Conservation (phyloP, 2,888 invertebrate genomes). For the Silvanus unidentatus region DNA sequence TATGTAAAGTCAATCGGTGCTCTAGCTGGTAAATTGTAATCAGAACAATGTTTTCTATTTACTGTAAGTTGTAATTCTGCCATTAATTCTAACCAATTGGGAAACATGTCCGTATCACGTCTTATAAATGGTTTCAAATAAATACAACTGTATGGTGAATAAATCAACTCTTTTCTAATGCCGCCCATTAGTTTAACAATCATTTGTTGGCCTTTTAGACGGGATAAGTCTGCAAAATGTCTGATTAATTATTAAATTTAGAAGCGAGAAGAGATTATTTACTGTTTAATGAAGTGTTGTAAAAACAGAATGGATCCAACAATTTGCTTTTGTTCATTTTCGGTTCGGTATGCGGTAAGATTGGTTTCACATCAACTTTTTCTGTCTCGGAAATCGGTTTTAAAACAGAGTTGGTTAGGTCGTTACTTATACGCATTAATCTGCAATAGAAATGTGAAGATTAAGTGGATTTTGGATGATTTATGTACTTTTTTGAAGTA, state of each 20-base stretch:
- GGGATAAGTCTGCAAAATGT: constrained; percentile 28
- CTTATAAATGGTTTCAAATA: constrained; percentile 79
- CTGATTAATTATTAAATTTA: constrained; percentile 2
- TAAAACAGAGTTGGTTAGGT: no score
- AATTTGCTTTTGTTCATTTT: constrained; percentile 22
- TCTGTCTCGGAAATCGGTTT: no score
- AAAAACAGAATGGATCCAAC: constrained; percentile 41
- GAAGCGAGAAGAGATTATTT: constrained; percentile 18
- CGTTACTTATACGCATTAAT: constrained; percentile 15
- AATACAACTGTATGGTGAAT: constrained; percentile 66
- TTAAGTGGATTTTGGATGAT: background rate
- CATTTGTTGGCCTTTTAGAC: constrained; percentile 28
- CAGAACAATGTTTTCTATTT: constrained; percentile 42
- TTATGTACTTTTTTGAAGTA: constrained; percentile 27
- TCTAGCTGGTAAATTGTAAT: constrained; percentile 42
- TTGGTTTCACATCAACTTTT: constrained; percentile 10
- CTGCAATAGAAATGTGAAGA: constrained; percentile 17
- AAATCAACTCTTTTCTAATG: constrained; percentile 46
- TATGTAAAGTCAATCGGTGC: constrained; percentile 80
- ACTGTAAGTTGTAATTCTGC: constrained; percentile 56
- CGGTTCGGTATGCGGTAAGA: background rate
- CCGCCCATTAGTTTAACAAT: constrained; percentile 37
- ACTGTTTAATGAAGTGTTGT: constrained; percentile 42
- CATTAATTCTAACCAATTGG: constrained; percentile 67
- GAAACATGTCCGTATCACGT: constrained; percentile 59